Evolutionary conservation across 2,797 vertebrate genomes (phyloP).

Genomic region (Rhodeus uyekii): DNA sequence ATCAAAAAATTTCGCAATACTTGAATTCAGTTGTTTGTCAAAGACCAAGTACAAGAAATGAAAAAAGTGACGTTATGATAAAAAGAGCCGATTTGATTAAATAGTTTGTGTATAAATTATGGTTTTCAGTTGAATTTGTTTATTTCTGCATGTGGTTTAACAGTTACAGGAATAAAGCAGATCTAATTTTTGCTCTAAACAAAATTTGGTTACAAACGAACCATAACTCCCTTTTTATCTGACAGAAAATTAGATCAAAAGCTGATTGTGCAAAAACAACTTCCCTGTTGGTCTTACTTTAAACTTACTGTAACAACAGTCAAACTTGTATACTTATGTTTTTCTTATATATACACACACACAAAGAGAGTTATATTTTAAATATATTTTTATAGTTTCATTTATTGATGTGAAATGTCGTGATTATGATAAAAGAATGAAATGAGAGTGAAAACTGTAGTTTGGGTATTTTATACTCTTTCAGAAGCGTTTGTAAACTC

Average conservation of each 20-base stretch:
- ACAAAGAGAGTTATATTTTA: background rate
- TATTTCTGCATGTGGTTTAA: background rate
- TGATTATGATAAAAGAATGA: background rate
- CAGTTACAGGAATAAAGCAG: background rate
- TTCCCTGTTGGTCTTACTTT: background rate
- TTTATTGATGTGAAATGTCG: background rate
- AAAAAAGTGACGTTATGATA: background rate
- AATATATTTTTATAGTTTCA: background rate
- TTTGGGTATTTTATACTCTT: background rate
- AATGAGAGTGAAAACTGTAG: background rate
- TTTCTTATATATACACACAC: background rate
- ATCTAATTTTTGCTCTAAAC: background rate
- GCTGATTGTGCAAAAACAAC: background rate
- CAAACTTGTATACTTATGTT: background rate
- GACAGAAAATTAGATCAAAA: background rate
- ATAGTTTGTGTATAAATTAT: no score
- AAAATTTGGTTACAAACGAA: background rate
- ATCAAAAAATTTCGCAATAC: constrained; percentile 12
- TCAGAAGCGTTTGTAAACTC: background rate
- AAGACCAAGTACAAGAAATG: background rate
- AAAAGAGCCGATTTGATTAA: no score
- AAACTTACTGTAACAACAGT: background rate
- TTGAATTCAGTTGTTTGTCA: background rate
- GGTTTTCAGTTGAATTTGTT: no score
- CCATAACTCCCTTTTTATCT: background rate